phyloP scores from a whole-genome alignment of 2,888 invertebrate genomes.

The Merodon equestris region DNA sequence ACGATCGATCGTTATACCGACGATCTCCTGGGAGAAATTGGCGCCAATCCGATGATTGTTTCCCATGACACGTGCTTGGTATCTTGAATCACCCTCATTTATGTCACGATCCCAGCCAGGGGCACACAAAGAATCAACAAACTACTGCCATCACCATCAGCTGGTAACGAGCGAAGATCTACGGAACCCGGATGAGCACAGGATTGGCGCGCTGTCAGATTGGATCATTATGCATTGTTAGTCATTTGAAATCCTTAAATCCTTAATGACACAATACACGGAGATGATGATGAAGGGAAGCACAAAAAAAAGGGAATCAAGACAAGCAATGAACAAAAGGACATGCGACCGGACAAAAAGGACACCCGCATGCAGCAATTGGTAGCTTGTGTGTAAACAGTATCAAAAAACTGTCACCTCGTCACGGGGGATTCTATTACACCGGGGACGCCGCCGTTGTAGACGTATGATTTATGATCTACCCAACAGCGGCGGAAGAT shows the following conservation, averaged over 20 bases:
- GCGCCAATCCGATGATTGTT: constrained; percentile 50
- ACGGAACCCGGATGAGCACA: constrained; percentile 5
- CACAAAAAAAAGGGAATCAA: constrained; percentile 41
- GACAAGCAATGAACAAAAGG: constrained; percentile 57
- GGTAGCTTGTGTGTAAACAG: constrained; percentile 67
- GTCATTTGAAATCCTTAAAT: constrained; percentile 54
- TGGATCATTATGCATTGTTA: constrained; percentile 65
- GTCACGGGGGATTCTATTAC: constrained; percentile 57
- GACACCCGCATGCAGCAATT: constrained; percentile 67
- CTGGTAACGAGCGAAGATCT: constrained; percentile 29
- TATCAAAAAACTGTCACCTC: constrained; percentile 55
- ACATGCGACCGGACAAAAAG: constrained; percentile 43
- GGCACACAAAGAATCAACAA: constrained; percentile 55
- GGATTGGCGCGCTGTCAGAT: constrained; percentile 67
- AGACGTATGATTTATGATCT: constrained; percentile 48
- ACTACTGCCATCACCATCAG: constrained; percentile 63
- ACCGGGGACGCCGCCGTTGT: neutral
- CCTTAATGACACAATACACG: constrained; percentile 52
- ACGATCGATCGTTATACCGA: constrained; percentile 22
- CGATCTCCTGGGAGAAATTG: constrained; percentile 34
- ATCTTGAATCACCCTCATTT: constrained; percentile 46
- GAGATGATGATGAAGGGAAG: neutral
- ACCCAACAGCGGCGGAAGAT: constrained; percentile 21
- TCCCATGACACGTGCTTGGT: constrained; percentile 61
- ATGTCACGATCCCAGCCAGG: constrained; percentile 34